phyloP scores from a whole-genome alignment of 1,140 invertebrate genomes.

The Penaeus japonicus region DNA sequence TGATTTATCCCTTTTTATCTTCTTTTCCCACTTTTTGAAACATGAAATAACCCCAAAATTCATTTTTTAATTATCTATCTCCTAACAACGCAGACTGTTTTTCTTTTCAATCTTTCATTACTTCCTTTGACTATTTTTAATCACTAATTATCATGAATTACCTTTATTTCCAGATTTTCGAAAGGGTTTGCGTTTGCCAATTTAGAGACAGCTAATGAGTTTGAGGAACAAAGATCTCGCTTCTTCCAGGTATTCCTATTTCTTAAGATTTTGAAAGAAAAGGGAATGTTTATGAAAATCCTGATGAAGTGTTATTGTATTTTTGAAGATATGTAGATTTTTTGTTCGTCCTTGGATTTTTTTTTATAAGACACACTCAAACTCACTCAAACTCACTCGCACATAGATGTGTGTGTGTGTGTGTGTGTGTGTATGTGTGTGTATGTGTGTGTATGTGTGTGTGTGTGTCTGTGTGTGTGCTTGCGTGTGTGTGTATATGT shows the following conservation, averaged over 20 bases:
- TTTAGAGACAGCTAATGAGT: constrained; percentile 80
- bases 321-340: background rate
- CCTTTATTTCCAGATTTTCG: constrained; percentile 72
- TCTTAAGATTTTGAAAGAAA: background rate
- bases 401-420: too few species aligned
- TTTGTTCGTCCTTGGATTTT: background rate
- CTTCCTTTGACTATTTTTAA: too few species aligned
- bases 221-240: constrained; percentile 81
- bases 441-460: too few species aligned
- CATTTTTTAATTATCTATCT: background rate
- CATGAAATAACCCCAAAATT: too few species aligned
- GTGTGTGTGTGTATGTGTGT: too few species aligned
- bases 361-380: too few species aligned
- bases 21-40: background rate
- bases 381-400: too few species aligned
- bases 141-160: too few species aligned
- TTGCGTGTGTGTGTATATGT: too few species aligned
- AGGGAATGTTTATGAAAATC: background rate
- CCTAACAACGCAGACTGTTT: too few species aligned
- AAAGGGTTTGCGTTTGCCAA: constrained; percentile 86
- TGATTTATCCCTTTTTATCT: background rate
- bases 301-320: background rate
- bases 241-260: constrained; percentile 72
- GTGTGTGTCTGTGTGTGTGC: too few species aligned
- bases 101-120: too few species aligned